Evolutionary conservation across 2,888 invertebrate species (phyloP).

Genomic region (Agrenia bidenticulata): DNA sequence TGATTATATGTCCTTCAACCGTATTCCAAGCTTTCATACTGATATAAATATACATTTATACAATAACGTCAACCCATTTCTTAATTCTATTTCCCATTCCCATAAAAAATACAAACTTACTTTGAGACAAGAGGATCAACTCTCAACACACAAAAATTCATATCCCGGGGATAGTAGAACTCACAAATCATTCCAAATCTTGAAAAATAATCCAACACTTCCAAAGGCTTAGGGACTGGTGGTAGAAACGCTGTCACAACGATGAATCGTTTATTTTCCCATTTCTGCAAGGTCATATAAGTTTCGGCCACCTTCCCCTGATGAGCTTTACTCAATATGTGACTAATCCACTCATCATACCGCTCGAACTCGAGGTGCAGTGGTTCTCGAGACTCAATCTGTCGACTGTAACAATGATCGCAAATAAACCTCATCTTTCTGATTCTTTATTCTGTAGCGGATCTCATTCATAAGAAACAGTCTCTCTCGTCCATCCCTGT

Average conservation of each 20-base stretch:
- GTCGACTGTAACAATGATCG: background rate
- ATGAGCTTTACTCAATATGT: background rate
- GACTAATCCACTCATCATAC: constrained; percentile 6
- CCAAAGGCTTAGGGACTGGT: background rate
- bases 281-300: background rate
- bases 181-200: background rate
- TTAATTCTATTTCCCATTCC: no score
- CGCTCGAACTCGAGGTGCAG: background rate
- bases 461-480: no score
- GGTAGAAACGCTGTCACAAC: background rate
- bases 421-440: background rate
- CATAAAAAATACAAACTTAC: no score
- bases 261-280: background rate
- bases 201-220: background rate
- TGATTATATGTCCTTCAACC: no score
- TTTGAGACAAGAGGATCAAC: background rate
- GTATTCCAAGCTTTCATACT: no score
- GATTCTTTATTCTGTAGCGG: no score
- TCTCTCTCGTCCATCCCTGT: no score
- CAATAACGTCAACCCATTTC: no score
- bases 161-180: background rate
- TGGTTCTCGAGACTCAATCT: background rate
- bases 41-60: no score
- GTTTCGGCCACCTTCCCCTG: background rate
- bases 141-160: background rate